Conservation (phyloP, 2,888 invertebrate species). For the Therioaphis trifolii region DNA sequence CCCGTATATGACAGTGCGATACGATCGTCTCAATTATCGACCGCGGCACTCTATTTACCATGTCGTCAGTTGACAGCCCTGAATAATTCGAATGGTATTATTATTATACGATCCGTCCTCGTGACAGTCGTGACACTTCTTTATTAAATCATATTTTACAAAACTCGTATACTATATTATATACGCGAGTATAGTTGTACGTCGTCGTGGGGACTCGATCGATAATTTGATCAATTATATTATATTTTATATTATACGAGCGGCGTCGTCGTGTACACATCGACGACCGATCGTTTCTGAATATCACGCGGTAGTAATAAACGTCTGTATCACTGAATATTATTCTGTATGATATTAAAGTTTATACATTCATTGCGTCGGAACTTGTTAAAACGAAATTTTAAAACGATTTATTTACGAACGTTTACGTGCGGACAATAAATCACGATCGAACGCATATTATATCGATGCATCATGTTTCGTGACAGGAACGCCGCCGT, state of each 20-base stretch:
- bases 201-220: no score
- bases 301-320: background rate
- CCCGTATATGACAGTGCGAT: background rate
- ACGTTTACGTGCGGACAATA: background rate
- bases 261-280: background rate
- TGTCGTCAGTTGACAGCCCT: background rate
- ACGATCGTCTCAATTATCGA: background rate
- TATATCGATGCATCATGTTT: conserved; percentile 19
- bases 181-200: no score
- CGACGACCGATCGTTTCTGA: no score
- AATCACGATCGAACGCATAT: background rate
- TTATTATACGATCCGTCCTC: background rate
- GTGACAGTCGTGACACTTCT: conserved; percentile 1
- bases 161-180: background rate
- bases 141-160: conserved; percentile 9
- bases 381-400: background rate
- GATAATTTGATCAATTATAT: background rate
- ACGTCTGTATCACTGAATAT: no score
- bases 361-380: no score
- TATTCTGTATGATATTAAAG: background rate
- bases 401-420: conserved; percentile 1
- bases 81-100: no score
- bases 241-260: background rate
- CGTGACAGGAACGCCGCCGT: conserved; percentile 22
- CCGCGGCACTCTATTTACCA: background rate